Evolutionary conservation across 2,113 vertebrate genomes (phyloP).

Genomic region (Eublepharis macularius): DNA sequence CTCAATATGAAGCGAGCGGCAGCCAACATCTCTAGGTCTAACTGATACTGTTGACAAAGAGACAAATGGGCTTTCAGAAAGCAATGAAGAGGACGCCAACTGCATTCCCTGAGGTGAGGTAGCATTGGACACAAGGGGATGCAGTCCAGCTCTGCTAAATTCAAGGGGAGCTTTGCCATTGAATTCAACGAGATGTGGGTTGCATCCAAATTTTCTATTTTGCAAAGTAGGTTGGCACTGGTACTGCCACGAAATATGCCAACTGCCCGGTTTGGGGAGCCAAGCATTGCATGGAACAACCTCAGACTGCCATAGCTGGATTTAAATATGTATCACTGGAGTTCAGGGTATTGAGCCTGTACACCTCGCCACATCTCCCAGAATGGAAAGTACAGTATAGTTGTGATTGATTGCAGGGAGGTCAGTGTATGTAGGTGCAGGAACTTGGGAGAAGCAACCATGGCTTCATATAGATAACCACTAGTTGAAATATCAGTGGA

Average conservation of each 20-base stretch:
- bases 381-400: neutral
- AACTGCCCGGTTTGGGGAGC: neutral
- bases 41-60: neutral
- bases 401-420: neutral
- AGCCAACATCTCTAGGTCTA: neutral
- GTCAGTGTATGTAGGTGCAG: neutral
- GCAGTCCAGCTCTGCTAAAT: neutral
- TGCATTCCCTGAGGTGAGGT: neutral
- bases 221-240: neutral
- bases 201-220: neutral
- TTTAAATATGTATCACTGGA: neutral
- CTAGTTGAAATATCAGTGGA: neutral
- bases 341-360: accelerated
- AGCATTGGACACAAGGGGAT: neutral
- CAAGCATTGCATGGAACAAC: neutral
- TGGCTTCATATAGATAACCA: neutral
- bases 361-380: accelerated
- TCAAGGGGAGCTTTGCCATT: neutral
- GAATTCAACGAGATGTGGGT: neutral
- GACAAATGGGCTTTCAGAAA: neutral
- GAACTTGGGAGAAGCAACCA: neutral
- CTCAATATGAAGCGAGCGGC: neutral
- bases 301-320: neutral
- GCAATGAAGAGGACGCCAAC: neutral
- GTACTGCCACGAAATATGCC: neutral